Evolutionary conservation across 2,888 invertebrate species (phyloP).

Genomic region (Mythimna albipuncta): DNA sequence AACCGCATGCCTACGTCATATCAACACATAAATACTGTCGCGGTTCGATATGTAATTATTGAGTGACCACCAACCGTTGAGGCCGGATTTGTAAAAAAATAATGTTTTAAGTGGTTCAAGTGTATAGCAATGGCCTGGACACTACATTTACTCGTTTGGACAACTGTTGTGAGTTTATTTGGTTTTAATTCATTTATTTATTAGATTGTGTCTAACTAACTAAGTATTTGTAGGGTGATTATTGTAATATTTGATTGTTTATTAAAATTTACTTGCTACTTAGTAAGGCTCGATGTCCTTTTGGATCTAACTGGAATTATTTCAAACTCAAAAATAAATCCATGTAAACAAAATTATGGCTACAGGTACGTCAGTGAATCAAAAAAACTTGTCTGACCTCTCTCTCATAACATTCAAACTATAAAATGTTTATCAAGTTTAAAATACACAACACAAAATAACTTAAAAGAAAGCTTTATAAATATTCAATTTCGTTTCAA

Average conservation of each 20-base stretch:
- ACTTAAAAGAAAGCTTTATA: slow-evolving; percentile 8
- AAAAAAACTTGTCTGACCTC: slow-evolving; percentile 1
- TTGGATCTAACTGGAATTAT: slow-evolving; percentile 8
- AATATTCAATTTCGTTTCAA: slow-evolving; percentile 26
- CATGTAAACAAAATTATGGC: slow-evolving; percentile 1
- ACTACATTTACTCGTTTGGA: slow-evolving; percentile 73
- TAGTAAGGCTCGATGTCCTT: background rate
- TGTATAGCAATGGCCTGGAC: slow-evolving; percentile 77
- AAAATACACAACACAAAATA: background rate
- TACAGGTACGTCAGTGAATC: background rate
- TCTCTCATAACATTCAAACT: background rate
- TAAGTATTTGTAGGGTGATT: background rate
- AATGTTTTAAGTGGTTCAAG: slow-evolving; percentile 65
- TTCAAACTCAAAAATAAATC: background rate
- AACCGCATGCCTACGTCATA: slow-evolving; percentile 71
- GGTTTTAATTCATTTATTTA: slow-evolving; percentile 19
- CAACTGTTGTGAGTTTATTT: slow-evolving; percentile 76
- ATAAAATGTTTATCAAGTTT: background rate
- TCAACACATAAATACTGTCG: slow-evolving; percentile 71
- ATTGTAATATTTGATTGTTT: slow-evolving; percentile 19
- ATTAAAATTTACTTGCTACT: slow-evolving; percentile 18
- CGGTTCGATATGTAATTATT: slow-evolving; percentile 74
- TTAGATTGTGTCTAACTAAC: slow-evolving; percentile 1
- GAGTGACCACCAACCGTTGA: slow-evolving; percentile 65
- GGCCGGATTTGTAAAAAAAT: slow-evolving; percentile 62